Evolutionary conservation across 2,888 invertebrate genomes (phyloP), one percentile per base, ranked within the genome.

Genomic region (Punctoribates punctum): DNA sequence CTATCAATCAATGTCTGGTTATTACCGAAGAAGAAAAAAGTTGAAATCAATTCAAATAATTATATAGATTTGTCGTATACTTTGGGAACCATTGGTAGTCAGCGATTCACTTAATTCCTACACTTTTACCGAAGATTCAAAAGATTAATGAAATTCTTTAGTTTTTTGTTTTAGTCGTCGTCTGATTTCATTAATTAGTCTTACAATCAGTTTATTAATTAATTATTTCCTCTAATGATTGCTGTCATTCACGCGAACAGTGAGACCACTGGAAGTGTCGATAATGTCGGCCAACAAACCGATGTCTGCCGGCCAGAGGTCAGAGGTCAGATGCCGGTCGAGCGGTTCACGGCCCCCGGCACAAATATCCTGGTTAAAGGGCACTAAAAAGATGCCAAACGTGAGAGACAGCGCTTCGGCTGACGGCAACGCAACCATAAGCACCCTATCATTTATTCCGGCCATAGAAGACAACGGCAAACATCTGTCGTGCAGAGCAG

Each of bases 381-480:
- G 79, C 51, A 78, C 78, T 25, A 78, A 79, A 46, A 78, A 78
- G 23, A 74, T 80, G 65, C 77, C 79, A 25, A 76, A 78, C 11
- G 79, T 77, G 3, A 78, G 77, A 60, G 78, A 79, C 38, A 79
- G 77, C 17, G 76, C 78, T 11, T 79, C 80, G 4, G 75, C 78
- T 23, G 80, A 81, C 51, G 80, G 79, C 78, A 81, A 81, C 75
- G 74, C 80, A 65, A 81, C 81, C 27, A 78, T 80, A 67, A 81
- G 80, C 67, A 78, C 78, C 27, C 76, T 81, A n/a, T 78, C 77
- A 20, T 81, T 80, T 70, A 76, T 77, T 42, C 80, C 81, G 5
- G 78, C 79, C 51, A 79, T 79, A 38, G 80, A 81, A 25, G 81
- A 81, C 76, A 80, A 81, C 76, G 81, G 81, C 57, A 81, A 81